A percentile compares a stretch with the other conserved stretches of the same genome.
phyloP scores from a whole-genome alignment of 2,888 invertebrate genomes.

The Phalera bucephala region DNA sequence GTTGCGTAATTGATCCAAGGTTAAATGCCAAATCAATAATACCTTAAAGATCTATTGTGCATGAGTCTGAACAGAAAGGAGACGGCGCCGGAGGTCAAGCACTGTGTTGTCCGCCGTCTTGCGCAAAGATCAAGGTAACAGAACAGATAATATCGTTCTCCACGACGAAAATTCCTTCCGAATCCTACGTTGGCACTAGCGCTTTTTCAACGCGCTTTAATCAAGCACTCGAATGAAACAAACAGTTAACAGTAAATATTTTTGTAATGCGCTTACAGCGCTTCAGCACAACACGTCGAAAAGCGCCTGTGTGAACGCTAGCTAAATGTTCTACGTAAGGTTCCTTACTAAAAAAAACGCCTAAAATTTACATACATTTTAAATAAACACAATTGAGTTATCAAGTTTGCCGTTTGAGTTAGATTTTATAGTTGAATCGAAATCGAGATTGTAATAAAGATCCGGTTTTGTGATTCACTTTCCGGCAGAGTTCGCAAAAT shows the following conservation, averaged over 20 bases:
- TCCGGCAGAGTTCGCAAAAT: conserved; percentile 14
- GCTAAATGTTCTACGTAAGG: conserved; percentile 19
- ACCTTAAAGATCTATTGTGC: conserved; percentile 18
- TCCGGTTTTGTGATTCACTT: conserved; percentile 18
- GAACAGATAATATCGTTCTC: conserved; percentile 42
- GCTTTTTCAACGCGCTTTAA: too few species aligned
- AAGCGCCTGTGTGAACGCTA: too few species aligned
- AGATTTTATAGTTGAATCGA: conserved; percentile 4
- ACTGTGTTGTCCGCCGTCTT: conserved; percentile 39
- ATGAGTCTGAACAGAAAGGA: conserved; percentile 22
- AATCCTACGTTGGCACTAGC: too few species aligned
- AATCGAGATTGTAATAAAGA: conserved; percentile 14
- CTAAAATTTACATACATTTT: conserved; percentile 8
- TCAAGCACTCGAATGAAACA: too few species aligned
- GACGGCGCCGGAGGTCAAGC: conserved; percentile 46
- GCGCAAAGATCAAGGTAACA: conserved; percentile 66
- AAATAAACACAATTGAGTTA: not conserved
- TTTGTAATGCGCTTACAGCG: too few species aligned
- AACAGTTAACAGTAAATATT: too few species aligned
- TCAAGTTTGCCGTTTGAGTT: too few species aligned
- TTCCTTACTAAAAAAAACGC: conserved; percentile 14
- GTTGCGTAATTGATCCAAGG: conserved; percentile 29
- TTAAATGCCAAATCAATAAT: conserved; percentile 21
- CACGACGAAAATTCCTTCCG: conserved; percentile 21
- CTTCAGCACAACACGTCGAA: too few species aligned